Evolutionary conservation across 2,113 vertebrate species (phyloP), one percentile per base, ranked within the genome.

Genomic region (Lipophrys pholis): DNA sequence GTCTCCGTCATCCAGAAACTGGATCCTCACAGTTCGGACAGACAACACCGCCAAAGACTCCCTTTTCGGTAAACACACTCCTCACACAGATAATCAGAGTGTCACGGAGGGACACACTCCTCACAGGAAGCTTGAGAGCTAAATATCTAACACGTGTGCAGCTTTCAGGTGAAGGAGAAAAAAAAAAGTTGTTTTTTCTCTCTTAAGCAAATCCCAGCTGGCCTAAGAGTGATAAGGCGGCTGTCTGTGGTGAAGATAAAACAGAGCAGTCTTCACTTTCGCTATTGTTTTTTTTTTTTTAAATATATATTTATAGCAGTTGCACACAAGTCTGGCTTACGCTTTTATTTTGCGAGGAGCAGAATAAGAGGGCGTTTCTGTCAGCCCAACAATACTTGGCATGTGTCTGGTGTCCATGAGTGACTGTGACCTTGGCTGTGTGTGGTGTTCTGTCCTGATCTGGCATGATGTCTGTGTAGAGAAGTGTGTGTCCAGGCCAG

Each of bases 381-480:
- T 78, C 72, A 56, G 30, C 36, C 42, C 48, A 55, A 46, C 55
- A 71, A 52, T 77, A 21, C 64, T 40, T 4, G 11, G 50, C 38
- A 60, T 82, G 57, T 56, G 52, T 54, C 55, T 73, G 55, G 50
- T 42, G 45, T 30, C 16, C 61, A 17, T 42, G 52, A 52, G 60
- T 60, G 65, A 55, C 64, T 1, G 14, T 71, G 82, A 86, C 87
- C 85, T 88, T 89, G 84, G 39, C 57, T 50, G 51, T 55, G 35
- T 52, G 11, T 58, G 38, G 72, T 51, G 53, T 57, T 46, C 11
- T 40, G 60, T 56, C 15, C 75, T 65, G 58, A 39, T 76, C 36
- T 75, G 60, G 11, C 11, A 11, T 43, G 42, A 14, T 17, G 56
- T 73, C 17, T 75, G 69, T 15, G 17, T 40, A 48, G 1, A 36